Percentiles rank a stretch among this genome's conserved stretches.
phyloP scores from a whole-genome alignment of 2,888 invertebrate species.

The Chrysolina haemoptera region DNA sequence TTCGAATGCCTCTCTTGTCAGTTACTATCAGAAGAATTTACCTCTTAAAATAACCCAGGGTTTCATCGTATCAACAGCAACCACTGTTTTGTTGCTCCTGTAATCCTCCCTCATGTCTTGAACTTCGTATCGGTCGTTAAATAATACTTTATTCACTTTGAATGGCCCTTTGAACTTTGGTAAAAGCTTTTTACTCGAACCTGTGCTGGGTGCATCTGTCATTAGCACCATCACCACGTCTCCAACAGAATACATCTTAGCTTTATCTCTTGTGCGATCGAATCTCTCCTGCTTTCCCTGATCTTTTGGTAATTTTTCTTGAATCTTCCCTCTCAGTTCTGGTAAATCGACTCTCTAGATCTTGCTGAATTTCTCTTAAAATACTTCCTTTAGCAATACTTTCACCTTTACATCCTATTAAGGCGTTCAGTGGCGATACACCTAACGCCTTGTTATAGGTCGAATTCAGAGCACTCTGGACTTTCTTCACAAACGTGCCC shows the following conservation, averaged over 20 bases:
- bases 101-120: neutral
- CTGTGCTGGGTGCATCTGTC: neutral
- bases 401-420: neutral
- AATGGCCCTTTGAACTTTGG: neutral
- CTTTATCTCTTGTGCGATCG: neutral
- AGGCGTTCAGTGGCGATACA: neutral
- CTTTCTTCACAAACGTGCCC: neutral
- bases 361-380: neutral
- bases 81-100: neutral
- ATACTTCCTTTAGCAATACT: neutral
- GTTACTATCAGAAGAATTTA: too few species aligned
- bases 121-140: neutral
- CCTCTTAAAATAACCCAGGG: neutral
- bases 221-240: neutral
- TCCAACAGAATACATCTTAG: neutral
- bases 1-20: too few species aligned
- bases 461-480: neutral
- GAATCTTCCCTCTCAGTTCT: neutral
- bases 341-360: neutral
- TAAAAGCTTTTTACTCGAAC: too few species aligned
- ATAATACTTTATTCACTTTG: neutral
- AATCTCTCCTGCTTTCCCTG: neutral
- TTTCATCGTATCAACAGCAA: neutral
- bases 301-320: neutral
- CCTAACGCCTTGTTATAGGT: neutral